These are phyloP conservation scores for Eucriotettix oculatus DNA, from an alignment of 2,888 invertebrate genomes.

Conservation along the genomic window DNA sequence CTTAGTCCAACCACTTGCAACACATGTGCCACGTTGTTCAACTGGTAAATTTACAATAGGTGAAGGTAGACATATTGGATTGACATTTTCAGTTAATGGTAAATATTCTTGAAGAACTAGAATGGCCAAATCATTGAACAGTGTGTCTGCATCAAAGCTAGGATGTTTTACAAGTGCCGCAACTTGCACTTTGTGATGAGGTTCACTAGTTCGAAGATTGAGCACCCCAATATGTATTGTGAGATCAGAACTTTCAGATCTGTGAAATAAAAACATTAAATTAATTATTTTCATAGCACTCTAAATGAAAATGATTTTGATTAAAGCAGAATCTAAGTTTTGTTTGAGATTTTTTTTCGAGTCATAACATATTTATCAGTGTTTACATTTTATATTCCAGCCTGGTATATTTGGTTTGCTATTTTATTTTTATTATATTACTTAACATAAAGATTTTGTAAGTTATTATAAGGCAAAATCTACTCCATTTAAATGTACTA, in stretches of 20 bases:
- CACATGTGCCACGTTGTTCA: conserved; percentile 36
- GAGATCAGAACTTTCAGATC: conserved; percentile 38
- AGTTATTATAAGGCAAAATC: too few species aligned
- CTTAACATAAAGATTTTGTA: too few species aligned
- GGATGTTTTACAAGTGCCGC: conserved; percentile 54
- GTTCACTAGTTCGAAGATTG: not conserved
- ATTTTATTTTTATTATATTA: too few species aligned
- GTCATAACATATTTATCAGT: too few species aligned
- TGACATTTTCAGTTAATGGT: conserved; percentile 50
- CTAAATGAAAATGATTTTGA: too few species aligned
- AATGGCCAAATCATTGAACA: conserved; percentile 53
- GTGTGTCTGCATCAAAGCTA: conserved; percentile 39
- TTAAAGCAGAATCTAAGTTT: too few species aligned
- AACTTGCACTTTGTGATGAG: conserved; percentile 40
- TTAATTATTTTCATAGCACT: too few species aligned
- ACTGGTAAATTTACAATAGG: conserved; percentile 15
- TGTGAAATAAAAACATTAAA: too few species aligned
- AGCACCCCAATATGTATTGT: conserved; percentile 60
- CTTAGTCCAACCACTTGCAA: conserved; percentile 74
- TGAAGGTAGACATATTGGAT: conserved; percentile 50
- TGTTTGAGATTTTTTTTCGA: too few species aligned
- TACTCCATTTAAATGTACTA: too few species aligned
- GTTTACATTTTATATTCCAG: too few species aligned
- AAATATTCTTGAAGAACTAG: conserved; percentile 42
- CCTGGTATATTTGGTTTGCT: too few species aligned